Base-by-base conservation (phyloP, 1,140 invertebrate genomes). In the Macrobrachium nipponense region DNA sequence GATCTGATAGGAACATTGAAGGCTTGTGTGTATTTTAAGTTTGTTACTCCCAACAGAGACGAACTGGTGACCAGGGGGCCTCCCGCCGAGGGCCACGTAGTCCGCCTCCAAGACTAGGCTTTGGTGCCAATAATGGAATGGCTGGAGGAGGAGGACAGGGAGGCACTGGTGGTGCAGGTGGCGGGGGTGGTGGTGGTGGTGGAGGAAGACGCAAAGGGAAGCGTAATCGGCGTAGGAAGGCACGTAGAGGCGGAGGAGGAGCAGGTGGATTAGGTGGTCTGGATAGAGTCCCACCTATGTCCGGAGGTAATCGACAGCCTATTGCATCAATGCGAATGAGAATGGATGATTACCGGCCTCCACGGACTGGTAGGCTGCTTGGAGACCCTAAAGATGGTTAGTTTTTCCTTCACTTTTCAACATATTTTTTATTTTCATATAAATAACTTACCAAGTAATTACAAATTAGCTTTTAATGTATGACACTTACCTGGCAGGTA, bases 241-340 rank as follows among this genome's bases (percentile, higher is more conserved):
- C 51, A 10, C 18, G 64, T 11, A 51, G 51, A 61, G 72, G 81
- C 0, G 81, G 81, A 3, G 27, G 59, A 15, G 76, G 44, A 23
- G 76, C 51, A 14, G 76, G 44, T 3, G 68, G 81, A 12, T 75
- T 75, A 18, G 64, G 82, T 18, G 82, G 82, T 11, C 51, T 64
- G 27, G 44, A 64, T 70, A 58, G 82, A 43, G 79, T 78, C 23
- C 80, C 86, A 61, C 86, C 80, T 18, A 80, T 88, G 72, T 81
- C 82, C 44, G 82, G 84, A 15, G 84, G 73, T 58, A 87, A 85
- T 79, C 59, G 73, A 14, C 82, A 87, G 82, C 88, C 88, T 14
- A 87, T 89, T 61, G 88, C 88, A n/a, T 89, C 88, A 68, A 89
- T 89, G 88, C 80, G 88, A 79, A 89, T 89, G 88, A 76, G 88